Conservation (phyloP, 1,140 invertebrate species). For the Pemphigus obesinymphae region DNA sequence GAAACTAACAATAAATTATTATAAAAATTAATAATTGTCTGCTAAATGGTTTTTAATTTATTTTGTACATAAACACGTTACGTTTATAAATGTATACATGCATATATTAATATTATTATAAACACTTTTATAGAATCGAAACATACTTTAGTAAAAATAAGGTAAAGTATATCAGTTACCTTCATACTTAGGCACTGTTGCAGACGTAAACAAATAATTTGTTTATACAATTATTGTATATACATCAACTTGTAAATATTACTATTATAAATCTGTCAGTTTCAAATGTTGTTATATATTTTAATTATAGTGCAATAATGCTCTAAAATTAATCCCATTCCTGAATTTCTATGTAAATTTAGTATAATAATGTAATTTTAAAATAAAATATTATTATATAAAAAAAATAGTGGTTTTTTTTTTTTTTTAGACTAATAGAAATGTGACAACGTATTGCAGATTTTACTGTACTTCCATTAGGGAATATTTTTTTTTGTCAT, state of each 20-base stretch:
- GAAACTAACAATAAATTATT: background rate
- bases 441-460: no score
- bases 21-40: background rate
- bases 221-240: no score
- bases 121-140: background rate
- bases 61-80: background rate
- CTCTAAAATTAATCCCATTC: background rate
- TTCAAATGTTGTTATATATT: background rate
- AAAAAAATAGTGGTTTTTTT: no score
- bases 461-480: no score
- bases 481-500: no score
- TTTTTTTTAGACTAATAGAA: no score
- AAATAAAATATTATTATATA: slow-evolving; percentile 1
- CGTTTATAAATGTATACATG: slow-evolving; percentile 3
- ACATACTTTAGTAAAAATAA: background rate
- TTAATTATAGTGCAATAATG: slow-evolving; percentile 13
- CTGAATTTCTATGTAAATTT: slow-evolving; percentile 30
- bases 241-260: slow-evolving; percentile 13
- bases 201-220: background rate
- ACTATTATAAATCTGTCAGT: slow-evolving; percentile 14
- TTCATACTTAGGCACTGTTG: background rate
- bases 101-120: background rate
- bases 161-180: slow-evolving; percentile 14
- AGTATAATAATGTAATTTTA: slow-evolving; percentile 2
- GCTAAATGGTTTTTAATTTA: background rate